Conservation (phyloP, 1,140 invertebrate species). For the Pachyrhynchus sulphureomaculatus region DNA sequence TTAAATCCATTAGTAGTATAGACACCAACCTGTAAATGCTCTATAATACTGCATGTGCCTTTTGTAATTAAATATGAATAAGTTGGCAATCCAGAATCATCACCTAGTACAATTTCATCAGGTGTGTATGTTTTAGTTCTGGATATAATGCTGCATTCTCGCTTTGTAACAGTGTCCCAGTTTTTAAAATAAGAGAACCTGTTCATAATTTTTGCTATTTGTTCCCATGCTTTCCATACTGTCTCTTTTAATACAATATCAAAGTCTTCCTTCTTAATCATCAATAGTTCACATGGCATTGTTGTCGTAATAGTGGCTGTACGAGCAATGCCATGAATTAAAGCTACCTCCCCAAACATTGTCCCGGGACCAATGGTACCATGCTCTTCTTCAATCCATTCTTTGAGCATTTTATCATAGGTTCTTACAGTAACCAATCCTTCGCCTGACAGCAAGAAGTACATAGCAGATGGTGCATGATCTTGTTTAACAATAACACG, state of each 20-base stretch:
- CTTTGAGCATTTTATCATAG: constrained; percentile 55
- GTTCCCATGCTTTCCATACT: constrained; percentile 61
- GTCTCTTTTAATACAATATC: constrained; percentile 58
- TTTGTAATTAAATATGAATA: constrained; percentile 64
- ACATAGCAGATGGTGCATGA: constrained; percentile 55
- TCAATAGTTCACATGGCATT: constrained; percentile 45
- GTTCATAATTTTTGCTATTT: constrained; percentile 58
- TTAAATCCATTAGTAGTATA: constrained; percentile 45
- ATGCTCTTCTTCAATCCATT: constrained; percentile 49
- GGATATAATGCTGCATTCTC: constrained; percentile 63
- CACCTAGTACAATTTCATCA: constrained; percentile 63
- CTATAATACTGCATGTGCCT: constrained; percentile 63
- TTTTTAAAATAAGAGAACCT: constrained; percentile 64
- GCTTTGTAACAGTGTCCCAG: constrained; percentile 57
- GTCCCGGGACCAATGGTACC: constrained; percentile 53
- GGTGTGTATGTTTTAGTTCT: constrained; percentile 59
- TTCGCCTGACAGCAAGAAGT: constrained; percentile 62
- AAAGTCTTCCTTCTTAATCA: constrained; percentile 53
- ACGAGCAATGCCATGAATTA: constrained; percentile 60
- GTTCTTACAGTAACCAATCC: constrained; percentile 54
- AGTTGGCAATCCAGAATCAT: constrained; percentile 61
- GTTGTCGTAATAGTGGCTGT: constrained; percentile 58
- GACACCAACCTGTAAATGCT: constrained; percentile 57
- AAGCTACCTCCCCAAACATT: constrained; percentile 64
- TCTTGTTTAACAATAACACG: constrained; percentile 60